phyloP scores from a whole-genome alignment of 1,140 invertebrate genomes.

The Planococcus citri region DNA sequence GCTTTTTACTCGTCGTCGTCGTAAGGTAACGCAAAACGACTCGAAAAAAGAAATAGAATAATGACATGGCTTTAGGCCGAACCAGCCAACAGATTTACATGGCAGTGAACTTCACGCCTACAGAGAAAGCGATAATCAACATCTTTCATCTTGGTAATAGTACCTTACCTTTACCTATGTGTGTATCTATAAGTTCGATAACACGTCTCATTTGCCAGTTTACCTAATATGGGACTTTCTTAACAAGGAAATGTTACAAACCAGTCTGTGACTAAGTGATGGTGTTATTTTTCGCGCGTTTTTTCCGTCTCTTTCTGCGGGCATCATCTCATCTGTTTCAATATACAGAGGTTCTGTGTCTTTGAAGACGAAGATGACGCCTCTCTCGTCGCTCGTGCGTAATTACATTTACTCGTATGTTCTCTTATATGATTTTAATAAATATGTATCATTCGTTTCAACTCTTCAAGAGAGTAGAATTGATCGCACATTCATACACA shows the following conservation, averaged over 20 bases:
- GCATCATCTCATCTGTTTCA: too few species aligned
- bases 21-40: too few species aligned
- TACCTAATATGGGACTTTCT: slow-evolving; percentile 2
- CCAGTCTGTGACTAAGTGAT: background rate
- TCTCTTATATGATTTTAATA: too few species aligned
- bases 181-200: slow-evolving; percentile 20
- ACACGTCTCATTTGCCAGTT: background rate
- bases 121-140: slow-evolving; percentile 16
- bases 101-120: slow-evolving; percentile 19
- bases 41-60: slow-evolving; percentile 3
- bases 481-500: too few species aligned
- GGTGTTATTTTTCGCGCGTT: background rate
- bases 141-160: slow-evolving; percentile 13
- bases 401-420: too few species aligned
- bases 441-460: too few species aligned
- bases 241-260: background rate
- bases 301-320: background rate
- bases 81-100: background rate
- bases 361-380: too few species aligned
- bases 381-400: too few species aligned
- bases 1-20: too few species aligned
- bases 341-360: too few species aligned
- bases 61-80: background rate
- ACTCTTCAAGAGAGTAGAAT: too few species aligned
- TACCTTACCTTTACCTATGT: too few species aligned